Percentiles rank a stretch among this genome's conserved stretches.
phyloP scores from a whole-genome alignment of 2,888 invertebrate species.

The Crepidodera aurea region DNA sequence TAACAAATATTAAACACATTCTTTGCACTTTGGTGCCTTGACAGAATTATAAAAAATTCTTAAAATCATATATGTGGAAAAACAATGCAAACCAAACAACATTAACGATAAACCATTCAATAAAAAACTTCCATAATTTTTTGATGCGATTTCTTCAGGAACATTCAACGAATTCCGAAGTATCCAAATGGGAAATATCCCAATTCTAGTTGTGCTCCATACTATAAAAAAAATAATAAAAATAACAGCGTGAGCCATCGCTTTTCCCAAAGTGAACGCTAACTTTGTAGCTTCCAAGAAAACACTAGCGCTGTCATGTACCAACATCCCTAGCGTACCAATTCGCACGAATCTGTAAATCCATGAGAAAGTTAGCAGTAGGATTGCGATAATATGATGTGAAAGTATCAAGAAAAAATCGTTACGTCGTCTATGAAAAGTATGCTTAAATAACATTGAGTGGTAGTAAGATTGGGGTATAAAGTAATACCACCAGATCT shows the following conservation, averaged over 20 bases:
- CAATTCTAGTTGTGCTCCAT: background rate
- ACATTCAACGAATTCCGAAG: background rate
- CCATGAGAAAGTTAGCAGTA: background rate
- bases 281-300: constrained; percentile 8
- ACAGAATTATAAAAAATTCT: background rate
- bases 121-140: background rate
- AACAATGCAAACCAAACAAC: background rate
- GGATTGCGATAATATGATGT: background rate
- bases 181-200: constrained; percentile 8
- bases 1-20: too few relatives aligned
- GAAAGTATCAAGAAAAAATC: background rate
- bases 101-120: background rate
- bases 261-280: background rate
- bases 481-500: background rate
- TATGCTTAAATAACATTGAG: background rate
- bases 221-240: background rate
- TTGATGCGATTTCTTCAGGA: background rate
- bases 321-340: background rate
- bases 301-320: constrained; percentile 1
- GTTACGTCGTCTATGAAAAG: background rate
- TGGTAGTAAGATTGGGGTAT: background rate
- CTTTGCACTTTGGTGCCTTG: background rate
- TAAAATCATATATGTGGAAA: constrained; percentile 14
- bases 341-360: background rate
- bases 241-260: background rate